These are phyloP conservation scores for Brevimyrus niger DNA, from an alignment of 2,113 vertebrate genomes.

Conservation along the genomic window DNA sequence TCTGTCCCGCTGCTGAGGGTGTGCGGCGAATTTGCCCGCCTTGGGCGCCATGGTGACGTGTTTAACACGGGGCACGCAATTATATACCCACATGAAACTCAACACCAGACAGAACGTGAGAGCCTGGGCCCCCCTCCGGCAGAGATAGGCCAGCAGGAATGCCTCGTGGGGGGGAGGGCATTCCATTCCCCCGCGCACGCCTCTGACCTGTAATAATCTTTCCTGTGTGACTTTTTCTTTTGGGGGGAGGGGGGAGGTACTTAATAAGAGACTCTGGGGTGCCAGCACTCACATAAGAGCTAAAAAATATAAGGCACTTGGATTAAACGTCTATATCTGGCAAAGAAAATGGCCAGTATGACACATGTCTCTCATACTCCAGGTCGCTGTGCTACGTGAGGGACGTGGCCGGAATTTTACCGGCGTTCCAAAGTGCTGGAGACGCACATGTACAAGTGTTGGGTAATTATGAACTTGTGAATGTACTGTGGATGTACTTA, in stretches of 20 bases:
- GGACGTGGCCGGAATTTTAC: not conserved
- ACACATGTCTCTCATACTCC: not conserved
- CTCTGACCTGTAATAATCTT: slow-evolving; percentile 19
- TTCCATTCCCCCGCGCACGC: slow-evolving; percentile 14
- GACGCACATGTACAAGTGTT: not conserved
- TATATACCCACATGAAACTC: slow-evolving; percentile 43
- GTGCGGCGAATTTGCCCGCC: slow-evolving; percentile 22
- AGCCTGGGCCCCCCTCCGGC: not conserved
- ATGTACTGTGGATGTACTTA: not conserved
- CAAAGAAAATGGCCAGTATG: not conserved
- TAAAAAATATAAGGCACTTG: not conserved
- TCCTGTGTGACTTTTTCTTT: slow-evolving; percentile 6
- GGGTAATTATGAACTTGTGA: not conserved
- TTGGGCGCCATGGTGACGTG: slow-evolving; percentile 33
- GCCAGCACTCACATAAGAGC: slow-evolving; percentile 17
- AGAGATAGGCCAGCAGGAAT: slow-evolving; percentile 1
- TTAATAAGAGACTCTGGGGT: not conserved
- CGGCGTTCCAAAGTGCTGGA: not conserved
- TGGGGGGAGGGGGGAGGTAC: not conserved
- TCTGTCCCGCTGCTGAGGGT: slow-evolving; percentile 32
- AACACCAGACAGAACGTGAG: slow-evolving; percentile 27
- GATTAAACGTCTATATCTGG: not conserved
- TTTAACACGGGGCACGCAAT: slow-evolving; percentile 30
- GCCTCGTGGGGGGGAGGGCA: not conserved
- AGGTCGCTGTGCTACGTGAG: not conserved